A percentile compares a stretch with the other conserved stretches of the same genome.
These are phyloP conservation scores for Folsomia candida DNA, from an alignment of 2,888 invertebrate species.

Conservation along the genomic window DNA sequence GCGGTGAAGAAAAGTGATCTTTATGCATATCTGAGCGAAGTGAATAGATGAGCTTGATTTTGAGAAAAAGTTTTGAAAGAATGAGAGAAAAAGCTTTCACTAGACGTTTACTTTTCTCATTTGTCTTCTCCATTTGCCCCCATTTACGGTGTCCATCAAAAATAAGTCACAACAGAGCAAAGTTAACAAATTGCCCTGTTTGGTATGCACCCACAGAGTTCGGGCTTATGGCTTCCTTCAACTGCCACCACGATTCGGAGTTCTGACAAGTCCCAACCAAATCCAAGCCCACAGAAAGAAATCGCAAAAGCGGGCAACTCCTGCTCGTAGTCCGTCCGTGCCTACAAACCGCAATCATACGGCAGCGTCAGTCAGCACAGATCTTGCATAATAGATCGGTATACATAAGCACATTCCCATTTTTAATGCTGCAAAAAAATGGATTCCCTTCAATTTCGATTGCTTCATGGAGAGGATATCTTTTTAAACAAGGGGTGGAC, in stretches of 20 bases:
- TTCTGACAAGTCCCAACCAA: not conserved
- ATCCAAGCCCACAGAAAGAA: no score
- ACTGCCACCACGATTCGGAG: not conserved
- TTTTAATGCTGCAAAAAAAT: no score
- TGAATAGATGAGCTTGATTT: slow-evolving; percentile 13
- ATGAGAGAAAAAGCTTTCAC: not conserved
- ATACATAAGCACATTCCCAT: no score
- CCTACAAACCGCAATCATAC: no score
- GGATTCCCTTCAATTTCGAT: no score
- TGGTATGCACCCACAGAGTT: slow-evolving; percentile 21
- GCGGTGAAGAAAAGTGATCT: not conserved
- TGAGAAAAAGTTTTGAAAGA: slow-evolving; percentile 4
- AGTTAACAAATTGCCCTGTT: slow-evolving; percentile 39
- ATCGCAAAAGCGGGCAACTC: no score
- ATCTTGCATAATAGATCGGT: no score
- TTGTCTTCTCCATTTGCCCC: slow-evolving; percentile 42
- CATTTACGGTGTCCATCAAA: slow-evolving; percentile 47
- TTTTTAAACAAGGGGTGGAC: no score
- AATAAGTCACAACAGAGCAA: slow-evolving; percentile 38
- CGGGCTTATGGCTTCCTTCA: not conserved
- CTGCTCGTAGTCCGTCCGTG: no score
- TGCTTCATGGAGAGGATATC: no score
- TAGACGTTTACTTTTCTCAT: slow-evolving; percentile 16
- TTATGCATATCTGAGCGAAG: slow-evolving; percentile 13
- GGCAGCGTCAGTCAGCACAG: no score